Conservation (phyloP, 2,888 invertebrate species). For the Scaeva pyrastri region DNA sequence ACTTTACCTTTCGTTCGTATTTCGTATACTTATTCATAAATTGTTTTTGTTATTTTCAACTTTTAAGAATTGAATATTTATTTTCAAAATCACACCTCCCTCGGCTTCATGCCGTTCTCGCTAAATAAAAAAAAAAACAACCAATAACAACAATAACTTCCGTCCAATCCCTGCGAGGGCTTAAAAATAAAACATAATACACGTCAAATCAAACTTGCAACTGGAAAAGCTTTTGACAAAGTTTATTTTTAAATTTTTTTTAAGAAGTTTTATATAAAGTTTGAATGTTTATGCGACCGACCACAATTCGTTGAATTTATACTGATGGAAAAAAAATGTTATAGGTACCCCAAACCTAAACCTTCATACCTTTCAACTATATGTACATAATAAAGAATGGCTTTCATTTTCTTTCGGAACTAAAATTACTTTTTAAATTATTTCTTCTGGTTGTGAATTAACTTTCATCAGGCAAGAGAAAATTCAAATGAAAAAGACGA, state of each 20-base stretch:
- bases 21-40: too few species aligned
- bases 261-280: background rate
- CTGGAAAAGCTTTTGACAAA: background rate
- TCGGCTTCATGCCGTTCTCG: too few species aligned
- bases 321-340: background rate
- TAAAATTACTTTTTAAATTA: background rate
- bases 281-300: background rate
- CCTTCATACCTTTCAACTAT: too few species aligned
- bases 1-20: too few species aligned
- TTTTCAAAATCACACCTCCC: too few species aligned
- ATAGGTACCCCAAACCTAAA: background rate
- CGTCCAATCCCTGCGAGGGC: too few species aligned
- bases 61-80: too few species aligned
- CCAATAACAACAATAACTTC: too few species aligned
- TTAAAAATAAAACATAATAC: too few species aligned
- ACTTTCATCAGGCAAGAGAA: background rate
- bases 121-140: too few species aligned
- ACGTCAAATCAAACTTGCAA: background rate
- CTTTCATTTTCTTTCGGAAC: background rate
- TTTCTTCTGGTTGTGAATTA: background rate
- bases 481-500: background rate
- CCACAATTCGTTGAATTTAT: conserved; percentile 4
- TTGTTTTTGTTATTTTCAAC: too few species aligned
- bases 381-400: too few species aligned
- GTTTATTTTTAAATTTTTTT: background rate